Base-by-base conservation (phyloP, 2,797 vertebrate species). In the Novumbra hubbsi region DNA sequence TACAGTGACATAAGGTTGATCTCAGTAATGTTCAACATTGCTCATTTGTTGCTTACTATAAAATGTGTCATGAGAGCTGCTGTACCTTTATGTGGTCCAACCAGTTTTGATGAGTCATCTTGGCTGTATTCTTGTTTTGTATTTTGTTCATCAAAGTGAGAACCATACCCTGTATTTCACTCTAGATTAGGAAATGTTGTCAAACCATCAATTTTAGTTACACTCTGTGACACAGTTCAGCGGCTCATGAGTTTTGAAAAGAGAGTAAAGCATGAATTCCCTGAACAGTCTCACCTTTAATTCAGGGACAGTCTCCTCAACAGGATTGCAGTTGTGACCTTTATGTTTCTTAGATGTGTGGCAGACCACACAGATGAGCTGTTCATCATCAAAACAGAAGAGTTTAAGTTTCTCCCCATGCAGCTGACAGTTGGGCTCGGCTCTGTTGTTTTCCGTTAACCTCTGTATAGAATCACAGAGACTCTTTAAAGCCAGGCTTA, bases 341-440 rank as follows among this genome's bases (percentile, higher is more conserved):
- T 70, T 70, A 30, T 70, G 68, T 70, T 50, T 52, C 27, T 70
- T 52, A 6, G 68, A 70, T 11, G 16, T 70, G 45, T 70, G 24
- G 52, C 45, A 70, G 45, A 70, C 68, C 19, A 70, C 68, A 30
- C 68, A 70, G 50, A 52, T 70, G 5, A 48, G 21, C 48, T 70
- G 45, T 50, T 70, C 52, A 16, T 70, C 68, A 19, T 70, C 48
- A 11, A 70, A 30, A 70, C 68, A 70, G 48, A 70, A 70, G 45
- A 70, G 41, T 69, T 69, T 69, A 24, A 69, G 45, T 52, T 70
- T 52, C 68, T 70, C 68, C 17, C 27, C 68, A 32, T 70, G 48
- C 5, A 48, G 32, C 28, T 12, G 41, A 2, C 5, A 70, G 21
- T 17, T 50, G 15, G 30, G 24, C 27, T 52, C 21, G 12, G n/a